Base-by-base conservation (phyloP, 2,797 vertebrate genomes). In the Crypturellus tataupa region DNA sequence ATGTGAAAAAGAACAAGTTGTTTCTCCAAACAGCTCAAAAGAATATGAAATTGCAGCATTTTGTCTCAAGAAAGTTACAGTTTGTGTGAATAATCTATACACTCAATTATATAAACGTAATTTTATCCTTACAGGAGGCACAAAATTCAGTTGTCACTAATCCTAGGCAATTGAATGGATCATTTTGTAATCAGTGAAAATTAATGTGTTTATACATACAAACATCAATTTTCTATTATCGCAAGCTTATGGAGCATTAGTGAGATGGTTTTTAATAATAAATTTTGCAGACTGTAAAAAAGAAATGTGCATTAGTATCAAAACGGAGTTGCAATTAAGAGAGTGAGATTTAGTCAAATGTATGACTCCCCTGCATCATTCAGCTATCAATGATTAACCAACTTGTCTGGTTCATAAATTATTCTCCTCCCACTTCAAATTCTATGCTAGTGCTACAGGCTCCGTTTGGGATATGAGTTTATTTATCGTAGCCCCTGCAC, bases 101-200 rank as follows among this genome's bases (percentile, higher is more conserved):
- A 35, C 53, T 68, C 89, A 82, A 80, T 80, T 90, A 77, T 31
- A 68, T 42, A 85, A 94, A 87, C 3, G 24, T 70, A 27, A 80
- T 71, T 92, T 94, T 92, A 82, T 80, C 55, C n/a, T 89, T 67
- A 78, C 31, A 78, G n/a, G 59, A 67, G 33, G 16, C 40, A 59
- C 27, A 85, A 69, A 71, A 27, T 29, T 85, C 77, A 85, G 69
- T 51, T 93, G 46, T 75, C 62, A 59, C 35, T 33, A 33, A 78
- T 89, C 69, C 59, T 55, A 24, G 23, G 46, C 49, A 89, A 87
- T 9, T 85, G 65, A 82, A 92, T 18, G 27, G 80, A 83, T 89
- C 16, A 33, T 87, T 90, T 82, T 86, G 62, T 46, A 90, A 76
- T 78, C 80, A 83, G 40, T 70, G 80, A 79, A 92, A 90, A 96